These are phyloP conservation scores for Acromyrmex heyeri DNA, from an alignment of 1,140 invertebrate species.

Conservation along the genomic window DNA sequence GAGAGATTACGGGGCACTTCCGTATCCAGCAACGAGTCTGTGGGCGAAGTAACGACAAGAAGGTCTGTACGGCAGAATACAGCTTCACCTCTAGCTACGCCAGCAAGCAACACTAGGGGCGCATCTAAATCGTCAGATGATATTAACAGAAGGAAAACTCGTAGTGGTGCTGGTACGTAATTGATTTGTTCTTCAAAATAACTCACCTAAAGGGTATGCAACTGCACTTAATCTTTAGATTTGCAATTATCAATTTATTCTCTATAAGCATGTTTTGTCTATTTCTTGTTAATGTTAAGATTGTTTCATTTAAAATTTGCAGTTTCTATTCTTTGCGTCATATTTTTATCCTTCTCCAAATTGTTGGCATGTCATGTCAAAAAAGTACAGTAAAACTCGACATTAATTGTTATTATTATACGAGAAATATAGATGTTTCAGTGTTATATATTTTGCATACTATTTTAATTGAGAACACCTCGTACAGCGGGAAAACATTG, in stretches of 20 bases:
- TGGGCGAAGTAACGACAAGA: slow-evolving; percentile 82
- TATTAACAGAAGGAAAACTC: slow-evolving; percentile 85
- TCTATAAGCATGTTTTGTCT: slow-evolving; percentile 16
- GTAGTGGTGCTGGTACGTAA: slow-evolving; percentile 86
- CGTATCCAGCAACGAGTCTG: slow-evolving; percentile 82
- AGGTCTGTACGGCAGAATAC: slow-evolving; percentile 85
- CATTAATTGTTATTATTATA: slow-evolving; percentile 2
- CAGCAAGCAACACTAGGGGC: slow-evolving; percentile 85
- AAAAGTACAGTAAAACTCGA: not conserved
- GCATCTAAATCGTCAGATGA: slow-evolving; percentile 85
- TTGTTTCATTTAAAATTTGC: slow-evolving; percentile 23
- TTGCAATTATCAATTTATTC: slow-evolving; percentile 15
- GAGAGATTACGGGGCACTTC: slow-evolving; percentile 84
- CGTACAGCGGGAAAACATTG: slow-evolving; percentile 86
- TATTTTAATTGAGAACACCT: slow-evolving; percentile 84
- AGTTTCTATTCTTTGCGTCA: not conserved
- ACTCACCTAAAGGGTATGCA: not conserved
- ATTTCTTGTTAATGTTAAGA: not conserved
- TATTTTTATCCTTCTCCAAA: not conserved
- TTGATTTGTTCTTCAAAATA: not conserved
- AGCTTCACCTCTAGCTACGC: slow-evolving; percentile 84
- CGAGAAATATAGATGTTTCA: slow-evolving; percentile 43
- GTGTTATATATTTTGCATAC: slow-evolving; percentile 67
- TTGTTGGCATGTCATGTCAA: slow-evolving; percentile 18
- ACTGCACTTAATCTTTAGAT: not conserved